Conservation (phyloP, 2,888 invertebrate genomes). For the Pachymerium ferrugineum region DNA sequence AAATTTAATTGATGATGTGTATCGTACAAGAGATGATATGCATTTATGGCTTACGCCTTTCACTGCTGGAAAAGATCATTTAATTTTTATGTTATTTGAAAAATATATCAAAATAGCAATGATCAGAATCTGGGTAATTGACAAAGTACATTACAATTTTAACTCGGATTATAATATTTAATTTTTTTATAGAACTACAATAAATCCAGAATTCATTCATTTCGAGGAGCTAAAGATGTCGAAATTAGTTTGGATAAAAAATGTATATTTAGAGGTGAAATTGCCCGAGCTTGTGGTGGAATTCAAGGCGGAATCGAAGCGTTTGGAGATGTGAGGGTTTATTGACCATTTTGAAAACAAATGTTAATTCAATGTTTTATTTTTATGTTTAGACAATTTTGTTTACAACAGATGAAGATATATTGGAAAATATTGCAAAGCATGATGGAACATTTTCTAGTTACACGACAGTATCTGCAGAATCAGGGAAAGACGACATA, state of each 20-base stretch:
- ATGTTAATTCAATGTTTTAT: slow-evolving; percentile 16
- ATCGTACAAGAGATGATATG: slow-evolving; percentile 68
- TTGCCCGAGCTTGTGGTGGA: slow-evolving; percentile 70
- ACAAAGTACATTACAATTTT: background rate
- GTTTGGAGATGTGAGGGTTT: slow-evolving; percentile 49
- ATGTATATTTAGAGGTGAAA: slow-evolving; percentile 72
- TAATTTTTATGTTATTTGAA: slow-evolving; percentile 56
- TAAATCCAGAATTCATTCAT: slow-evolving; percentile 77
- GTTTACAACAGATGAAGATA: slow-evolving; percentile 69
- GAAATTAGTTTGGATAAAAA: slow-evolving; percentile 63
- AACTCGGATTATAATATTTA: background rate
- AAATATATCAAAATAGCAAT: slow-evolving; percentile 56
- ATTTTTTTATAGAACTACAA: slow-evolving; percentile 67
- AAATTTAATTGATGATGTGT: slow-evolving; percentile 64
- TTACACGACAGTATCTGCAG: background rate
- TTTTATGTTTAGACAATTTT: slow-evolving; percentile 66
- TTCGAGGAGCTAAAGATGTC: slow-evolving; percentile 66
- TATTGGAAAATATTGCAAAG: slow-evolving; percentile 58
- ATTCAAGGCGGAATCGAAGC: slow-evolving; percentile 63
- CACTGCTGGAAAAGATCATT: slow-evolving; percentile 56
- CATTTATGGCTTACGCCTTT: slow-evolving; percentile 70
- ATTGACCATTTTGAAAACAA: too few species aligned
- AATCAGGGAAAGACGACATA: slow-evolving; percentile 21
- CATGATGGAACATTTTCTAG: slow-evolving; percentile 47
- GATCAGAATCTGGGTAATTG: slow-evolving; percentile 63